Base-by-base conservation (phyloP, 2,797 vertebrate species). In the Chaenodraco wilsoni region DNA sequence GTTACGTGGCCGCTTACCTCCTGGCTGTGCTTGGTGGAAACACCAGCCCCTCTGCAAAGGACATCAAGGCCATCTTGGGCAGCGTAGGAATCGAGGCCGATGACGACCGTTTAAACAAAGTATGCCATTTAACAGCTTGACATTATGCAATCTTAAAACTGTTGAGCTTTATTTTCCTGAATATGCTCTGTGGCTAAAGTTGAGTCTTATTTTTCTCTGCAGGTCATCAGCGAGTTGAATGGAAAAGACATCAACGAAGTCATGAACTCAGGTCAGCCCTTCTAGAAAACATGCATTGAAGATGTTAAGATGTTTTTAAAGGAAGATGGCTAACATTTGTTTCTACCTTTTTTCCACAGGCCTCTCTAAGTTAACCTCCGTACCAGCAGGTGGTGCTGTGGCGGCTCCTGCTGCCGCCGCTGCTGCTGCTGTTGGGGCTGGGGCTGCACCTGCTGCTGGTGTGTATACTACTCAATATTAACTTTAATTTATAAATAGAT, bases 1-100 rank as follows among this genome's bases (percentile, higher is more conserved):
- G 94, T 95, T 95, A 93, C 91, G 93, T 95, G 93, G 95, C 95
- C 94, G 95, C 94, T 95, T 96, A 94, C 92, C 93, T 95, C 72
- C 92, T 95, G 73, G 94, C 95, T 91, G 91, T 85, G 31, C 94
- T 95, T 16, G 93, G 95, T 90, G 95, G 94, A 67, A 95, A 94
- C 60, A 88, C 78, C 92, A 95, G 79, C 85, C 94, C 95, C 74
- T 81, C 93, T 27, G 87, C 94, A 65, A 94, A 94, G 73, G 95
- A 95, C 87, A 93, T 95, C 67, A 95, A 93, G 81, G 88, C 87
- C 76, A 95, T 95, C 81, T 81, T 95, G 63, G 90, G 90, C 65
- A 90, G 94, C 45, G 95, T 95, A 33, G 95, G 94, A 71, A 92
- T 95, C 2, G 95, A 95, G 79, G 92, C 93, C 0, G 94, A 94